A percentile compares a stretch with the other conserved stretches of the same genome.
These are phyloP conservation scores for Chrosomus eos DNA, from an alignment of 2,797 vertebrate species.

Conservation along the genomic window DNA sequence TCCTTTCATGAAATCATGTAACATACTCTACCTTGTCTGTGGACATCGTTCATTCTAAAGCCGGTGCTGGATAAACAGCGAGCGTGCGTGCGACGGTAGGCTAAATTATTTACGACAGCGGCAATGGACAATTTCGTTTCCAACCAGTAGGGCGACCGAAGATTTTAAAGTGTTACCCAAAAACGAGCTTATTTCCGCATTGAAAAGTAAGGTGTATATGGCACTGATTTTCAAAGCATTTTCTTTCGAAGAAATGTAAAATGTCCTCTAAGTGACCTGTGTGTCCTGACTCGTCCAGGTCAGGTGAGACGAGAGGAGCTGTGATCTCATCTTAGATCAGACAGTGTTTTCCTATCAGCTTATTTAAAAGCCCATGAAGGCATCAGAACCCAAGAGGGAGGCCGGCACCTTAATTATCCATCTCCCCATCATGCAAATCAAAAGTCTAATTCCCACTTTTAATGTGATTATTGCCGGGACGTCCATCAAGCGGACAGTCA, in stretches of 20 bases:
- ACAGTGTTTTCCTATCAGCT: slow-evolving; percentile 18
- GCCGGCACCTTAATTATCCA: slow-evolving; percentile 67
- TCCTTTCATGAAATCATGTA: too few species aligned
- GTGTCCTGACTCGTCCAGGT: background rate
- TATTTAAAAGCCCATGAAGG: slow-evolving; percentile 45
- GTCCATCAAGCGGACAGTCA: slow-evolving; percentile 64
- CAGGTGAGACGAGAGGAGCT: slow-evolving; percentile 6
- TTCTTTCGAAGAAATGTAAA: background rate
- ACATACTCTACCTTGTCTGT: too few species aligned
- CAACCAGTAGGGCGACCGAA: too few species aligned
- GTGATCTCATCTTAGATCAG: slow-evolving; percentile 39
- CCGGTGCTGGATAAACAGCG: too few species aligned
- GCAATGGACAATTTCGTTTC: too few species aligned
- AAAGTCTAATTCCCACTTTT: slow-evolving; percentile 72
- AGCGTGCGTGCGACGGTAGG: too few species aligned
- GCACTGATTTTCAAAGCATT: background rate
- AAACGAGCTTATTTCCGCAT: background rate
- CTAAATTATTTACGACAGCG: too few species aligned
- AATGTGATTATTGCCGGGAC: slow-evolving; percentile 73
- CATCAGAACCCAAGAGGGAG: slow-evolving; percentile 61
- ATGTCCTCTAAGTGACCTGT: slow-evolving; percentile 15
- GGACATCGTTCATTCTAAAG: too few species aligned
- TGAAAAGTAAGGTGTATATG: background rate
- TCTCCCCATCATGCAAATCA: slow-evolving; percentile 67
- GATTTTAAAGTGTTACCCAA: background rate